Evolutionary conservation across 2,888 invertebrate genomes (phyloP), one percentile per base, ranked within the genome.

Genomic region (Rotaria magnacalcarata): DNA sequence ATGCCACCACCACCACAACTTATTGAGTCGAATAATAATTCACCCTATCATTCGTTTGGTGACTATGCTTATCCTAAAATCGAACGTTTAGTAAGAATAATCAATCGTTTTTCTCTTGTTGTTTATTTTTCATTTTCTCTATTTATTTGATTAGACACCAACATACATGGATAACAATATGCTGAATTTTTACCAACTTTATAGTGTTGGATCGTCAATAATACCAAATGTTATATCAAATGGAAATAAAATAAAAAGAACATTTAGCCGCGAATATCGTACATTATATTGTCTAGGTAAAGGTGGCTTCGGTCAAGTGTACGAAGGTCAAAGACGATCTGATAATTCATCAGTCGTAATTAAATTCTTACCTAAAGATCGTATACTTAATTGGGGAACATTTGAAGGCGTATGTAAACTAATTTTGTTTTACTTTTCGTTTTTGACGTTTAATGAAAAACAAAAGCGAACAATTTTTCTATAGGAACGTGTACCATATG

Each of bases 401-500:
- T 80, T 80, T 47, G 80, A 80, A 41, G 80, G 80, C 24, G 80
- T 80, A 80, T 47, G 80, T 75, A 54, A 54, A 21, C 19, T 54
- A 54, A 21, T 54, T 54, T 21, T 21, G 21, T 6, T 6, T 7
- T 52, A 1, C 14, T 52, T 16, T 52, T 14, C 4, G 1, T 52
- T 52, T 52, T 16, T 1, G 16, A 52, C 19, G 21, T 19, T 54
- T 19, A 54, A 4, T 54, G 21, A 54, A 8, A 21, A 54, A 54
- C n/a, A 21, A 54, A 54, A 54, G 21, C 6, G 21, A 54, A 19
- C 19, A 21, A 19, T 24, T 27, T 14, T 41, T 43, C 14, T 14
- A 14, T 47, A 80, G 80, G 47, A 80, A 47, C 80, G 80, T 80
- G 80, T 80, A 80, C 80, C 80, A 47, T 80, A 80, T 80, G 80